These are phyloP conservation scores for Emydocephalus ijimae DNA, from an alignment of 2,113 vertebrate genomes.

Conservation along the genomic window DNA sequence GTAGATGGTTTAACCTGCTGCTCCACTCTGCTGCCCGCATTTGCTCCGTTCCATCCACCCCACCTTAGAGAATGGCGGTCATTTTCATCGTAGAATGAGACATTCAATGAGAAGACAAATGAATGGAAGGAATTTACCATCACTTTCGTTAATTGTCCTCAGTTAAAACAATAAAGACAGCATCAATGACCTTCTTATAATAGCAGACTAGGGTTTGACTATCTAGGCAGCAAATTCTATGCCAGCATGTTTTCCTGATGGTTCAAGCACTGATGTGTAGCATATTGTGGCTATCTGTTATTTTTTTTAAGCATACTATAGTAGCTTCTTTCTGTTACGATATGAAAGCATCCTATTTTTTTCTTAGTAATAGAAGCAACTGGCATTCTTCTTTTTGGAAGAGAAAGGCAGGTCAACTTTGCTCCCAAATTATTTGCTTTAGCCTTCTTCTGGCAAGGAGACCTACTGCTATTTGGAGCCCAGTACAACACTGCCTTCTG, in stretches of 20 bases:
- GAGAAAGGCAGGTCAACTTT: not conserved
- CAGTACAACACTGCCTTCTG: not conserved
- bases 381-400: not conserved
- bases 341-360: not conserved
- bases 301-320: not conserved
- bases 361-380: not conserved
- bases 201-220: not conserved
- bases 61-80: not conserved
- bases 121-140: not conserved
- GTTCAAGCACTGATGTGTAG: not conserved
- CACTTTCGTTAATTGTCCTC: not conserved
- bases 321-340: not conserved
- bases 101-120: not conserved
- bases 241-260: not conserved
- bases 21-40: not conserved
- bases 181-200: not conserved
- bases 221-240: not conserved
- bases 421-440: not conserved
- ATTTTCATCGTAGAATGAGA: not conserved
- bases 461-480: not conserved
- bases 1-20: not conserved
- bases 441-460: not conserved
- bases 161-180: not conserved
- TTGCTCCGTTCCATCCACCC: not conserved
- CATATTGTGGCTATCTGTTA: not conserved